Conservation (phyloP, 2,888 invertebrate species). For the Trissolcus japonicus region DNA sequence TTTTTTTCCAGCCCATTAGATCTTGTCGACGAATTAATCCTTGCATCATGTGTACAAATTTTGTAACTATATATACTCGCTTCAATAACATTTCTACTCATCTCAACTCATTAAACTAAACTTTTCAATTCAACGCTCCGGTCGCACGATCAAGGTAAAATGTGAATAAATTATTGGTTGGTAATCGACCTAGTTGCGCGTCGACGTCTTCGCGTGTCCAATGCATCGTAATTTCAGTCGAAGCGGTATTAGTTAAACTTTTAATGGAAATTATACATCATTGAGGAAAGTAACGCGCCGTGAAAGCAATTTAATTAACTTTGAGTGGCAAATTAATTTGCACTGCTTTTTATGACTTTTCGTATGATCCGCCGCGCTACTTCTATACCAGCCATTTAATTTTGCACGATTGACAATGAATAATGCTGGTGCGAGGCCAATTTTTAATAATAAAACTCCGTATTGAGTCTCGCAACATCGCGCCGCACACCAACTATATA, state of each 20-base stretch:
- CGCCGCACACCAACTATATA: too few species aligned
- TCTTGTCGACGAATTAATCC: too few species aligned
- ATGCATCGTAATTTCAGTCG: slow-evolving; percentile 44
- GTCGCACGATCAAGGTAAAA: slow-evolving; percentile 40
- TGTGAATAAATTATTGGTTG: slow-evolving; percentile 49
- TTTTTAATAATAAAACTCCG: slow-evolving; percentile 47
- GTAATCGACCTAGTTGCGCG: slow-evolving; percentile 52
- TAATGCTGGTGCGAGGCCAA: slow-evolving; percentile 44
- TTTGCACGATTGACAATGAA: slow-evolving; percentile 54
- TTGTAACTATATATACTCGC: too few species aligned
- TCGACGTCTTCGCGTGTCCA: slow-evolving; percentile 26
- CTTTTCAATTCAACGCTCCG: slow-evolving; percentile 10
- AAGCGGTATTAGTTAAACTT: slow-evolving; percentile 55
- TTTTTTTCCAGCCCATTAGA: background rate
- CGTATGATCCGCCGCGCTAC: slow-evolving; percentile 36
- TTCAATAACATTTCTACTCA: too few species aligned
- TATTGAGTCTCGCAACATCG: too few species aligned
- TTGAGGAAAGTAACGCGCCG: slow-evolving; percentile 55
- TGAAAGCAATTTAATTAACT: slow-evolving; percentile 58
- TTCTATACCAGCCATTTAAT: slow-evolving; percentile 45
- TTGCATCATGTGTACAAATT: too few species aligned
- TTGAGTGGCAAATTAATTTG: slow-evolving; percentile 58
- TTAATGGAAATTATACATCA: slow-evolving; percentile 58
- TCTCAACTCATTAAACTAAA: too few species aligned
- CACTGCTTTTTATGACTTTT: slow-evolving; percentile 55